Base-by-base conservation (phyloP, 2,797 vertebrate species). In the Enteromius viviparus region DNA sequence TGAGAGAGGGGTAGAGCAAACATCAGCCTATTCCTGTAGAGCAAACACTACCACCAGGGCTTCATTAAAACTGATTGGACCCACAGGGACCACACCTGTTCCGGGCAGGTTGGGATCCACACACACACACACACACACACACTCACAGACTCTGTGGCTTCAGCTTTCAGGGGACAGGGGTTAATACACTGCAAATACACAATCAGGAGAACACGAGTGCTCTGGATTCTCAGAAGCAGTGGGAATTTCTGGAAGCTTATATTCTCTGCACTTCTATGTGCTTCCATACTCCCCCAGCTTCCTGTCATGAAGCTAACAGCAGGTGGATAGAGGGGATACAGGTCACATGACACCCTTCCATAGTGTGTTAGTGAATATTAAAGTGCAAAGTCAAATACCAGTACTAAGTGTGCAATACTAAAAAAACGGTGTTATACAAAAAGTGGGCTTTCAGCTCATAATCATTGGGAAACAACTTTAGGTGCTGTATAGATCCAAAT, bases 31-130 rank as follows among this genome's bases (percentile, higher is more conserved):
- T 82, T 81, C 75, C 84, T 85, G 80, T 47, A 78, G 80, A 81
- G 85, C 80, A 84, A 85, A 82, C 90, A 87, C 86, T 84, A 89
- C 92, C 94, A 92, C 93, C 85, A 90, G 95, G 94, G 94, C 92
- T 95, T 95, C 94, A 95, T 96, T 95, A 96, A 94, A 94, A 94
- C 92, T 95, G 94, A 95, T 95, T 95, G 91, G 92, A 88, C 91
- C 94, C 90, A 79, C 49, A 2, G 93, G 91, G 95, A 92, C 87
- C 91, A 94, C 92, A 95, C 92, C 93, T 94, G 94, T 91, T 92
- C 91, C 89, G 92, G 93, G 92, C 93, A 95, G 93, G 91, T 91
- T 82, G 79, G 82, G 87, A 88, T 68, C 79, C 84, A 84, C 53
- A 75, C 65, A n/a, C 68, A 72, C 51, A 55, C 78, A 83, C 66